Percentiles rank a stretch among this genome's conserved stretches.
Evolutionary conservation across 2,113 vertebrate species (phyloP).

Genomic region (Anolis sagrei): DNA sequence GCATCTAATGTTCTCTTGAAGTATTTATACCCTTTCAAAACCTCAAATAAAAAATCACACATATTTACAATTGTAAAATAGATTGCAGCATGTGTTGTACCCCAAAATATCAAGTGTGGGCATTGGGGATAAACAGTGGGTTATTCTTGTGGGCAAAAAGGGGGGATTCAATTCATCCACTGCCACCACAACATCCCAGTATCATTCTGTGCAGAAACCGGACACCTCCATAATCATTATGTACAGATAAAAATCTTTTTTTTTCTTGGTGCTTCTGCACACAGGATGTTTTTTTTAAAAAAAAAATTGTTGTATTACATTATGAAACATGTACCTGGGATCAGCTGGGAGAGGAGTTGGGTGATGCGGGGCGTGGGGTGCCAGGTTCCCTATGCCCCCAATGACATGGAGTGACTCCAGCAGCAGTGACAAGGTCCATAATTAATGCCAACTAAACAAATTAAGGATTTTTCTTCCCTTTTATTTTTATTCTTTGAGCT

Average conservation of each 20-base stretch:
- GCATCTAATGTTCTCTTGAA: not conserved
- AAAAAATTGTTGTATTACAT: no score
- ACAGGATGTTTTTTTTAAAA: not conserved
- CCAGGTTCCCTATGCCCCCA: no score
- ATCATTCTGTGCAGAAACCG: not conserved
- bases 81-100: not conserved
- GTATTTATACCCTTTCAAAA: not conserved
- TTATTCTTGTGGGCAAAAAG: not conserved
- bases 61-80: not conserved
- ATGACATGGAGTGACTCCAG: no score
- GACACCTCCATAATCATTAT: not conserved
- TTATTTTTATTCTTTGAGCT: no score
- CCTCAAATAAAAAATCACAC: not conserved
- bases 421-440: not conserved
- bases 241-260: not conserved
- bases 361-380: no score
- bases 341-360: not conserved
- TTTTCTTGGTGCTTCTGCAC: not conserved
- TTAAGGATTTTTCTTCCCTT: no score
- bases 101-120: not conserved
- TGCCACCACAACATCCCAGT: not conserved
- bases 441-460: fast-evolving
- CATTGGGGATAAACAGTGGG: not conserved
- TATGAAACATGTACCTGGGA: not conserved
- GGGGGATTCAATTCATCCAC: not conserved